A percentile compares a stretch with the other conserved stretches of the same genome.
These are phyloP conservation scores for Xiphophorus maculatus DNA, from an alignment of 2,113 vertebrate genomes.

Conservation along the genomic window DNA sequence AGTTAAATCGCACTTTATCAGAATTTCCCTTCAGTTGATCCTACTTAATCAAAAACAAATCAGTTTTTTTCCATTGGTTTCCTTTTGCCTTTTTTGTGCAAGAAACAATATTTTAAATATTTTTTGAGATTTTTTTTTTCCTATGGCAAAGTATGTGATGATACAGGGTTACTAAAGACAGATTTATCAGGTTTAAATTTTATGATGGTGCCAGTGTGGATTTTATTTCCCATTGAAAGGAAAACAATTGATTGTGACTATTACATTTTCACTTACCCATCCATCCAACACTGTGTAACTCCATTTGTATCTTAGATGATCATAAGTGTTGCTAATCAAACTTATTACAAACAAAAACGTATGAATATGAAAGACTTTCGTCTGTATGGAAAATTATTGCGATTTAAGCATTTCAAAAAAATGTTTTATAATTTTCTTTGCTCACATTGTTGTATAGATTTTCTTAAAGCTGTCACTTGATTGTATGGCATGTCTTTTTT, in stretches of 20 bases:
- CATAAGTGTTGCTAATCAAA: background rate
- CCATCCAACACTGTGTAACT: constrained; percentile 1
- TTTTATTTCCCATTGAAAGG: background rate
- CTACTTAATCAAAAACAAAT: background rate
- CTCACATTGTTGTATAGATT: constrained; percentile 11
- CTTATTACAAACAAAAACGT: constrained; percentile 16
- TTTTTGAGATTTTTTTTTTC: background rate
- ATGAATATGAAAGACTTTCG: background rate
- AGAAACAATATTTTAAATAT: background rate
- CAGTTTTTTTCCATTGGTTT: background rate
- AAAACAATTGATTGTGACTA: constrained; percentile 30
- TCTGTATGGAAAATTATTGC: background rate
- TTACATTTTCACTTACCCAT: constrained; percentile 22
- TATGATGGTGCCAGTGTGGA: constrained; percentile 1
- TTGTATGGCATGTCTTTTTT: background rate
- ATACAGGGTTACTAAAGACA: background rate
- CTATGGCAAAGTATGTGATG: background rate
- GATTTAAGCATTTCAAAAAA: background rate
- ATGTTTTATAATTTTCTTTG: background rate
- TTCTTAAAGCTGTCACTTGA: background rate
- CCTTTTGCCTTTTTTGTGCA: background rate
- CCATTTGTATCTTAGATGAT: background rate
- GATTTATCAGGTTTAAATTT: constrained; percentile 12
- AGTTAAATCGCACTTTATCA: constrained; percentile 48
- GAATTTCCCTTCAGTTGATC: constrained; percentile 29